phyloP scores from a whole-genome alignment of 2,797 vertebrate genomes.

The Falco cherrug region DNA sequence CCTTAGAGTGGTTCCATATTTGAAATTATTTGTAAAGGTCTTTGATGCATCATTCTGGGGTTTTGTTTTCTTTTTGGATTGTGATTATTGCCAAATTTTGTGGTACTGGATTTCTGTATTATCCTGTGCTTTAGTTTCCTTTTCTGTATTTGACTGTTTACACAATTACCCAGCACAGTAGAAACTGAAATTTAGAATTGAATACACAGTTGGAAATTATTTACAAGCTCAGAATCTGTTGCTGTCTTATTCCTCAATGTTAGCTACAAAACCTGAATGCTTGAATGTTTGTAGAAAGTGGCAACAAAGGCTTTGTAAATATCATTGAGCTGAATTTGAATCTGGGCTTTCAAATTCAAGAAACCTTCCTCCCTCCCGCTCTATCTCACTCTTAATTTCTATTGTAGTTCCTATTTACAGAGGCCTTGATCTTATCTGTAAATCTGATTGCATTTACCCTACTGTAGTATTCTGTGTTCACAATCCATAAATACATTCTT shows the following conservation, averaged over 20 bases:
- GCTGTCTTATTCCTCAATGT: background rate
- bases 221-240: slow-evolving; percentile 38
- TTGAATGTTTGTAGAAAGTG: background rate
- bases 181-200: slow-evolving; percentile 9
- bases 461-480: background rate
- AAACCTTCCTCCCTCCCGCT: background rate
- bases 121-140: background rate
- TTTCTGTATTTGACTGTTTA: slow-evolving; percentile 7
- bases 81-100: background rate
- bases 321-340: background rate
- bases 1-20: background rate
- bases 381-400: background rate
- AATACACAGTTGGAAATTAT: slow-evolving; percentile 34
- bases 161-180: background rate
- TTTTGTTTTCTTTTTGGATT: slow-evolving; percentile 2
- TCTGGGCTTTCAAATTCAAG: slow-evolving; percentile 6
- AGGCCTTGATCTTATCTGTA: background rate
- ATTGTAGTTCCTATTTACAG: background rate
- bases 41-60: background rate
- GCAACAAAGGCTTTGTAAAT: slow-evolving; percentile 20
- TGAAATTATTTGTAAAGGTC: background rate
- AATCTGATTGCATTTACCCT: background rate
- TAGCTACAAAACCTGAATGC: background rate
- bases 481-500: background rate
- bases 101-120: background rate